A percentile compares a stretch with the other conserved stretches of the same genome.
Evolutionary conservation across 2,888 invertebrate genomes (phyloP).

Genomic region (Brachyptera risi): DNA sequence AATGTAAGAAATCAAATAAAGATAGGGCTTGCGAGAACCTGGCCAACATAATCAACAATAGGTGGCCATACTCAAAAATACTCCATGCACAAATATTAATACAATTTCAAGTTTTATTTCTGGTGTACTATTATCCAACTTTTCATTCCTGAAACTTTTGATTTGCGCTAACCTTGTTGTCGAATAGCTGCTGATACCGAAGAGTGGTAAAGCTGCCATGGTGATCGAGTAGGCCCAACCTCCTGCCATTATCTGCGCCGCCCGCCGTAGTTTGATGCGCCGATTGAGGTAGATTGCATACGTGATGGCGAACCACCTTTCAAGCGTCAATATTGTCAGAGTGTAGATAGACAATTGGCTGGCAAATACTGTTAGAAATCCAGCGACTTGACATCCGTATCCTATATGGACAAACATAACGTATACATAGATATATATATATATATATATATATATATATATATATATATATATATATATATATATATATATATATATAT

Average conservation of each 20-base stretch:
- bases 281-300: constrained; percentile 79
- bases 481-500: no score
- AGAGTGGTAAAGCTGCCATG: constrained; percentile 74
- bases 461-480: no score
- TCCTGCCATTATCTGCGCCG: constrained; percentile 68
- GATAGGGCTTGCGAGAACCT: no score
- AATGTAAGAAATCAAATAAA: no score
- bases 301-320: constrained; percentile 80
- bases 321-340: constrained; percentile 78
- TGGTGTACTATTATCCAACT: no score
- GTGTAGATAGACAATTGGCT: constrained; percentile 86
- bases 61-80: no score
- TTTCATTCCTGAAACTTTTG: no score
- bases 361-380: constrained; percentile 83
- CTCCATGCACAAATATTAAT: no score
- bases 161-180: constrained; percentile 83
- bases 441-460: no score
- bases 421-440: no score
- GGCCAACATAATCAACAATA: no score
- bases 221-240: constrained; percentile 76
- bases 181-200: constrained; percentile 83
- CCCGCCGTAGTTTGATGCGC: constrained; percentile 66
- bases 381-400: constrained; percentile 78
- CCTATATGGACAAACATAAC: constrained; percentile 45
- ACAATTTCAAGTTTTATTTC: no score